Conservation (phyloP, 2,797 vertebrate genomes). For the Oceanodroma leucorhoa region DNA sequence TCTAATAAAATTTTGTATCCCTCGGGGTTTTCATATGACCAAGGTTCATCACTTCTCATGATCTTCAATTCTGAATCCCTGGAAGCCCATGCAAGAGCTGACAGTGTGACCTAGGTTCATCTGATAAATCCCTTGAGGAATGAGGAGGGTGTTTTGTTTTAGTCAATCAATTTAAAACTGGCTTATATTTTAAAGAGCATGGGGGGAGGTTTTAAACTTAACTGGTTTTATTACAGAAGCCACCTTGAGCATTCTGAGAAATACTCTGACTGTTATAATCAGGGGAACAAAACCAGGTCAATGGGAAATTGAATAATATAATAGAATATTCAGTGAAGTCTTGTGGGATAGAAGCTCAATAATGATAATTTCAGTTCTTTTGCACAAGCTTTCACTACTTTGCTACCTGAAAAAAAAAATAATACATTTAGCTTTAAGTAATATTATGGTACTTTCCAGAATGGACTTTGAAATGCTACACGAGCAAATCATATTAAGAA, state of each 20-base stretch:
- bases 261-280: background rate
- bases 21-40: background rate
- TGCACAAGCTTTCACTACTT: background rate
- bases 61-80: background rate
- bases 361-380: background rate
- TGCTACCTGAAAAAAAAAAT: background rate
- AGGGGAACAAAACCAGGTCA: constrained; percentile 35
- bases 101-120: background rate
- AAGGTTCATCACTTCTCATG: constrained; percentile 21
- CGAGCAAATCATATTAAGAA: background rate
- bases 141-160: background rate
- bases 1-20: constrained; percentile 29
- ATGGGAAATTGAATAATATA: constrained; percentile 30
- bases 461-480: background rate
- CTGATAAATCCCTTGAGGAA: background rate
- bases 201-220: background rate
- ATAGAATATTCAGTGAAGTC: background rate
- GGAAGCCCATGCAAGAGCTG: background rate
- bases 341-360: background rate
- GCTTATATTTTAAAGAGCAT: background rate
- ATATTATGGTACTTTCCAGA: background rate
- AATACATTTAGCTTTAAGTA: background rate
- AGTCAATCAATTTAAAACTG: constrained; percentile 22
- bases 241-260: background rate
- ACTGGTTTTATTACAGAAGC: background rate